Evolutionary conservation across 2,113 vertebrate genomes (phyloP), one percentile per base, ranked within the genome.

Genomic region (Pollachius pollachius): DNA sequence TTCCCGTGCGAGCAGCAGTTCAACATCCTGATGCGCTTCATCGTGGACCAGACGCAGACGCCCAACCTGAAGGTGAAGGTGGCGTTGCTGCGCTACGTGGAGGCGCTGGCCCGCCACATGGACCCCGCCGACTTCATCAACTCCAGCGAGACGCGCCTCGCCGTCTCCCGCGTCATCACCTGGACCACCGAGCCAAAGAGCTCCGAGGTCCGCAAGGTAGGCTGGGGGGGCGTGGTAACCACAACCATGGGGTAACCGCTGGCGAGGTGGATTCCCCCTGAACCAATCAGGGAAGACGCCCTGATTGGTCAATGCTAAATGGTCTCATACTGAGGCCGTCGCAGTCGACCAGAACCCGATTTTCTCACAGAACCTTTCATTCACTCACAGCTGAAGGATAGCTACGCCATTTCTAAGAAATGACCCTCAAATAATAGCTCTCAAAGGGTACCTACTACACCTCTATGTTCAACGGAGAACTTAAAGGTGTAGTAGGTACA

Each of bases 141-240:
- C 90, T 96, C 95, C 79, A 98, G 96, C 84, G 96, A 98, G 92
- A 98, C 96, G 0, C 93, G 96, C 15, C 87, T 98, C 57, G 96
- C 96, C 12, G 96, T 98, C 52, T 98, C 96, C n/a, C 94, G 96
- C 25, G 94, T 98, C 87, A 98, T 98, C 89, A 98, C 96, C 52
- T 98, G 96, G 96, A 98, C 96, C 63, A 95, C 95, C 21, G 96
- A 98, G 86, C 96, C 96, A 56, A 97, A 97, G 86, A 98, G 96
- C 87, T 94, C 94, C 64, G 96, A 98, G 72, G 94, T 98, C 76
- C 91, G 96, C 9, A 98, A 97, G 95, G 96, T 98, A 75, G n/a
- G 67, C 8, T 13, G 19, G 16, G 25, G 61, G 61, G 61, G 21
- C 61, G 23, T 30, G 23, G 61, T 27, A 62, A 30, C 61, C 25